Evolutionary conservation across 2,888 invertebrate species (phyloP), one percentile per base, ranked within the genome.

Genomic region (Syritta pipiens): DNA sequence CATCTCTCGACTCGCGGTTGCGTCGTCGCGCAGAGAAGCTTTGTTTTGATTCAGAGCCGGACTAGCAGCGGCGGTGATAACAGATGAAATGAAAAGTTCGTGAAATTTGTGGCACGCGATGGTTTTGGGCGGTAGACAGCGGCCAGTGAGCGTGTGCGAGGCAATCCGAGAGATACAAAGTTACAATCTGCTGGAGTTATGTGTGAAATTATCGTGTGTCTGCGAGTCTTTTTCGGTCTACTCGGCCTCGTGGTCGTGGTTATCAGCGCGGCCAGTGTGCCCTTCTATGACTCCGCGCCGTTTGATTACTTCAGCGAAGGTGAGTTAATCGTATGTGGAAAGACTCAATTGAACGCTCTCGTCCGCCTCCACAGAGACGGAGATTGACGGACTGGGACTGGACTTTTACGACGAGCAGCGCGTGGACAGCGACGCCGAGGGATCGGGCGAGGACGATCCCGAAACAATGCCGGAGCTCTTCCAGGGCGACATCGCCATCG

Each of bases 401-500:
- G 74, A 79, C 26, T 20, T 42, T 35, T n/a, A 4, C 4, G 49
- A 37, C 12, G 49, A 57, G 10, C 10, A 44, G 9, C 9, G 4
- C 5, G 12, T 44, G 7, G 63, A 81, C 19, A 83, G 82, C 0
- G 82, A 85, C 22, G 82, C 82, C 17, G 83, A 83, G 19, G 82
- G 81, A 17, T 81, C 84, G 17, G 72, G 53, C 19, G 81, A 83
- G 5, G 89, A 90, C 82, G 93, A 93, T 86, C 92, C 93, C 0
- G 93, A 93, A 88, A 91, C 93, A 0, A 89, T 90, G 75, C 93
- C 93, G 0, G 92, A 92, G 10, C 86, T 93, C 24, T 93, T 91
- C 84, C 92, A 93, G 86, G 93, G 93, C 1, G 93, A 93, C 82
- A 93, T 93, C 89, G 93, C 93, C 1, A 89, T 93, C 81, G 91